Evolutionary conservation across 2,797 vertebrate species (phyloP), one percentile per base, ranked within the genome.

Genomic region (Schizothorax lantsangensis): DNA sequence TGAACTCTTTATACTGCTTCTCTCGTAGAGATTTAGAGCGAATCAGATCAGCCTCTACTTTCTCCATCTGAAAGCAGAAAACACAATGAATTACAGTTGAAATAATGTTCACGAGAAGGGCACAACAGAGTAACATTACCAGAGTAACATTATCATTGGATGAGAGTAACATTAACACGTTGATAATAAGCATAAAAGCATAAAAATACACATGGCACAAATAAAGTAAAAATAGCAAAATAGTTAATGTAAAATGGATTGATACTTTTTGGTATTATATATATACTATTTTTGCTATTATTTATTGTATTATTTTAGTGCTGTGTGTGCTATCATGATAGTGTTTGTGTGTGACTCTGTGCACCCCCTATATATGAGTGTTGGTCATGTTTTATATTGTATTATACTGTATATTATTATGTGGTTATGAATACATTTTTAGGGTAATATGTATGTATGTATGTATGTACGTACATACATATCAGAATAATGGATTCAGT

Each of bases 1-100:
- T 92, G 91, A 96, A 98, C 90, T 99, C 97, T 90, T 96, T 95
- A 54, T 95, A 95, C 89, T 99, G 98, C 79, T 96, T 97, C 92
- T 99, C 97, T 87, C 97, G 95, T 10, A 98, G 95, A 12, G 92
- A 94, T 94, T 97, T 98, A 88, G 97, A 98, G 88, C 93, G 95
- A 78, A 90, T 94, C 88, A 99, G 95, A 93, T 99, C 97, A 84
- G 96, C 95, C 91, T 98, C 97, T 36, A 99, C 97, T 84, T 96
- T 97, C 93, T 96, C 96, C 96, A 99, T 98, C 98, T 99, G 86
- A 8, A 92, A 73, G 30, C 83, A 88, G 11, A 85, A 86, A 82
- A 52, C 30, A 87, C 1, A 23, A 33, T n/a, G 26, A 47, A 85
- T 88, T 89, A 30, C 15, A 84, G 23, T 21, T 14, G 11, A 68